Evolutionary conservation across 2,113 vertebrate genomes (phyloP).

Genomic region (Pan troglodytes): NHGRI_mPanTro3-v2.1_pri NC_072421.2:50008001-50008500

Average conservation of each 20-base stretch:
- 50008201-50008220: not conserved
- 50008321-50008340: conserved; percentile 22
- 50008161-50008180: not conserved
- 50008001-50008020: no score
- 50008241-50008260: not conserved
- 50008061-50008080: no score
- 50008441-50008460: conserved; percentile 15
- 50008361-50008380: not conserved
- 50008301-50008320: not conserved
- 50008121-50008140: no score
- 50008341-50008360: not conserved
- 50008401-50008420: not conserved
- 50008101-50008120: no score
- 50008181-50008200: not conserved
- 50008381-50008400: conserved; percentile 26
- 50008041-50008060: no score
- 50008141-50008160: no score
- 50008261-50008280: not conserved
- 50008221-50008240: not conserved
- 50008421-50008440: not conserved
- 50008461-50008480: not conserved
- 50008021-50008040: no score
- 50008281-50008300: not conserved
- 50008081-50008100: no score
- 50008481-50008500: not conserved